A percentile compares a stretch with the other conserved stretches of the same genome.
phyloP scores from a whole-genome alignment of 2,797 vertebrate genomes.

The Eulemur rubriventer region DNA sequence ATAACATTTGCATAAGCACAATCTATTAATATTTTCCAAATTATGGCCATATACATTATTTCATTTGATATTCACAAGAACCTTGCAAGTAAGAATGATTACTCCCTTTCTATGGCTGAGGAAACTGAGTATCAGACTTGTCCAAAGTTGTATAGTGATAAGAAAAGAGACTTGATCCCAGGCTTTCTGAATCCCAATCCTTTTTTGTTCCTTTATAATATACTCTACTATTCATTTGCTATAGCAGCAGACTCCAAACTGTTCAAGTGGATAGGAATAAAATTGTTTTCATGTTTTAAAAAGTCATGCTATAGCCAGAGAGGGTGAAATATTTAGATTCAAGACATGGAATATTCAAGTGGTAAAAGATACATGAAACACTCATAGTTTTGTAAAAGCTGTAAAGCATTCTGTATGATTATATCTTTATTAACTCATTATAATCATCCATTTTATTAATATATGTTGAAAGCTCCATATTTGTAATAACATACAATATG shows the following conservation, averaged over 20 bases:
- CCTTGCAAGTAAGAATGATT: not conserved
- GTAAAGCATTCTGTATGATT: not conserved
- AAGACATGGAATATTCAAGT: not conserved
- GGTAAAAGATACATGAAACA: not conserved
- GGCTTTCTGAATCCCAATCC: not conserved
- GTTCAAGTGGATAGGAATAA: not conserved
- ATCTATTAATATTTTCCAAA: not conserved
- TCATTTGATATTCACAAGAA: slow-evolving; percentile 8
- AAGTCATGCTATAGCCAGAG: not conserved
- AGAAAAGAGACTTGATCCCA: not conserved
- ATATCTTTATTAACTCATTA: not conserved
- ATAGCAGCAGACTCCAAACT: not conserved
- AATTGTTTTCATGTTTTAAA: not conserved
- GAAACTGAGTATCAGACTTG: not conserved
- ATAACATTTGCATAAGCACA: not conserved
- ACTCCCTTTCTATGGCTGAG: not conserved
- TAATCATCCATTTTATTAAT: not conserved
- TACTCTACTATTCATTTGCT: not conserved
- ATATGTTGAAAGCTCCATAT: not conserved
- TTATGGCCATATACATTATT: not conserved
- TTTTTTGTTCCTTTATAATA: not conserved
- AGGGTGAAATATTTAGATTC: not conserved
- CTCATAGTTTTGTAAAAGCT: not conserved
- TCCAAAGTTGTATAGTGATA: not conserved
- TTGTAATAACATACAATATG: not conserved